Percentiles rank a stretch among this genome's conserved stretches.
These are phyloP conservation scores for Ataeniobius toweri DNA, from an alignment of 2,797 vertebrate genomes.

Conservation along the genomic window DNA sequence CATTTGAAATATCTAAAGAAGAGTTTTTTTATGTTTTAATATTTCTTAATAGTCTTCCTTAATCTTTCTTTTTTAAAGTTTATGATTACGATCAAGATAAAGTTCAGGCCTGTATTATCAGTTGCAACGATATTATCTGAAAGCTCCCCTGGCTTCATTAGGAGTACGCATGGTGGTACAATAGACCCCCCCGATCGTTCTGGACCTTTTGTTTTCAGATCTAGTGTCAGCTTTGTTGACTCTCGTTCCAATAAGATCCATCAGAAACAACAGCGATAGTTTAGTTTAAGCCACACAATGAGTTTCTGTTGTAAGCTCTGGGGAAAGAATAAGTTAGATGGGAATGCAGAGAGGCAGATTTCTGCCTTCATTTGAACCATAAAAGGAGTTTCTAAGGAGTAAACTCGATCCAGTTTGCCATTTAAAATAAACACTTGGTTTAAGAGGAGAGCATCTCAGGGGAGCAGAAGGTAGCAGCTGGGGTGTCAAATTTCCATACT, in stretches of 20 bases:
- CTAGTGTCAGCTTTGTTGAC: slow-evolving; percentile 22
- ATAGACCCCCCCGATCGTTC: slow-evolving; percentile 7
- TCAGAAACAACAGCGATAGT: slow-evolving; percentile 32
- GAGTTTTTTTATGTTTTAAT: neutral
- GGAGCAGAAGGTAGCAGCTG: slow-evolving; percentile 27
- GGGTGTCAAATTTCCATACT: slow-evolving; percentile 44
- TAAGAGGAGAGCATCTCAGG: slow-evolving; percentile 6
- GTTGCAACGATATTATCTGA: slow-evolving; percentile 28
- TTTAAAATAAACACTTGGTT: slow-evolving; percentile 33
- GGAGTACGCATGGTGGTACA: slow-evolving; percentile 13
- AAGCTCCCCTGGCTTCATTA: slow-evolving; percentile 25
- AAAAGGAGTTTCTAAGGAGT: slow-evolving; percentile 7
- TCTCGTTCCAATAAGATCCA: slow-evolving; percentile 38
- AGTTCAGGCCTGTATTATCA: neutral
- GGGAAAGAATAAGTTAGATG: slow-evolving; percentile 5
- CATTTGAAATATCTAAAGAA: neutral
- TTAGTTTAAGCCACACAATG: slow-evolving; percentile 14
- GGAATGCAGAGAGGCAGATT: slow-evolving; percentile 14
- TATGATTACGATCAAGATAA: neutral
- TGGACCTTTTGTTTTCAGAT: slow-evolving; percentile 38
- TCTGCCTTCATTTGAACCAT: slow-evolving; percentile 1
- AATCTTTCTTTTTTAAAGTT: neutral
- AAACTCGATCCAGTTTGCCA: slow-evolving; percentile 12
- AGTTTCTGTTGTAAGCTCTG: slow-evolving; percentile 12
- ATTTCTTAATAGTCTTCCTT: neutral